Evolutionary conservation across 2,888 invertebrate genomes (phyloP).

Genomic region (Pyrocoelia pectoralis): DNA sequence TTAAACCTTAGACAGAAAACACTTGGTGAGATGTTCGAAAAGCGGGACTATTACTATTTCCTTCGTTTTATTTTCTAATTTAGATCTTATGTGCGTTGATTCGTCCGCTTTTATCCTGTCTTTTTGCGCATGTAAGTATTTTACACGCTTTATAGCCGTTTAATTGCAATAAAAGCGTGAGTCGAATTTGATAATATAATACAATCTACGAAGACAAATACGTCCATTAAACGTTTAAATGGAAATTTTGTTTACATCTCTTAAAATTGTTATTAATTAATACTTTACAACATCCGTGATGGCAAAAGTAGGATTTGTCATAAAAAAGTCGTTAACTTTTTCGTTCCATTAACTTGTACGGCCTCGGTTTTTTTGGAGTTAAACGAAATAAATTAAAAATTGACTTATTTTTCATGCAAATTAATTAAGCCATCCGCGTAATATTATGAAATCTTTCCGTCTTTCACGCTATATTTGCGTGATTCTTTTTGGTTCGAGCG

Average conservation of each 20-base stretch:
- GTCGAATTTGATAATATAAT: neutral
- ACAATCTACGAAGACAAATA: neutral
- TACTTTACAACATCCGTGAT: neutral
- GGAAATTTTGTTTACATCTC: no score
- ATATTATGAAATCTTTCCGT: conserved; percentile 1
- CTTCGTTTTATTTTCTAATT: no score
- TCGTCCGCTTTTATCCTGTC: no score
- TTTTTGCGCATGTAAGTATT: no score
- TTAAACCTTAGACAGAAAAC: no score
- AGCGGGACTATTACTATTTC: no score
- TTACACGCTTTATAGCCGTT: neutral
- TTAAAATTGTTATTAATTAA: neutral
- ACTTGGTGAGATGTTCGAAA: no score
- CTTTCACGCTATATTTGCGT: neutral
- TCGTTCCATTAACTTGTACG: neutral
- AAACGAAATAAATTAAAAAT: neutral
- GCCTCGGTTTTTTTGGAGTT: neutral
- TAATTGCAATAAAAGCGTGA: neutral
- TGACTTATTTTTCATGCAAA: neutral
- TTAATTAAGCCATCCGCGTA: neutral
- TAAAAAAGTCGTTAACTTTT: neutral
- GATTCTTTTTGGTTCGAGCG: neutral
- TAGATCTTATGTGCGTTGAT: no score
- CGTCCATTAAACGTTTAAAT: neutral
- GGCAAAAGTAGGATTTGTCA: neutral